Evolutionary conservation across 2,113 vertebrate genomes (phyloP).

Genomic region (Nettapus auritus): DNA sequence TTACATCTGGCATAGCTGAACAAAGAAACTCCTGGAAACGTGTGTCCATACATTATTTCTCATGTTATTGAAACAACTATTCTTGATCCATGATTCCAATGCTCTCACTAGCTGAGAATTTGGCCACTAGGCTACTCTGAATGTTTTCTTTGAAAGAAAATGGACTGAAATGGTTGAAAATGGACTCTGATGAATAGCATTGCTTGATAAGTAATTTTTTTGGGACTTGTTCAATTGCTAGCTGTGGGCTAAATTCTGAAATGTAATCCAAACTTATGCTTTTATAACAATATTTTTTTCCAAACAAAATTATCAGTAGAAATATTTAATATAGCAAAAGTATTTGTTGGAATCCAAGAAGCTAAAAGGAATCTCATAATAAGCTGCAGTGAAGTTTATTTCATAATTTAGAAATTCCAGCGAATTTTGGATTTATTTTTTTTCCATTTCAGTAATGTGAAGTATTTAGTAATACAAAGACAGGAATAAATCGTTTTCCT

Average conservation of each 20-base stretch:
- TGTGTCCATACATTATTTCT: neutral
- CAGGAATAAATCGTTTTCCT: neutral
- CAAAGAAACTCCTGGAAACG: conserved; percentile 9
- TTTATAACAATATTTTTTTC: neutral
- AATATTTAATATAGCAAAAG: neutral
- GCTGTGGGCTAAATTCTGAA: neutral
- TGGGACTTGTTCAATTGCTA: neutral
- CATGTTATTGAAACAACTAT: neutral
- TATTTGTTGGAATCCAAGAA: neutral
- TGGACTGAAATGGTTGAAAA: too few relatives aligned
- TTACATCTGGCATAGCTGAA: neutral
- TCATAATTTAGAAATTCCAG: neutral
- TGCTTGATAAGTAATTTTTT: neutral
- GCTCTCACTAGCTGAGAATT: neutral
- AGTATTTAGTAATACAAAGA: neutral
- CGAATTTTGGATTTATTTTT: neutral
- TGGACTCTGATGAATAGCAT: neutral
- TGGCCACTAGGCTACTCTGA: neutral
- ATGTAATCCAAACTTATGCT: neutral
- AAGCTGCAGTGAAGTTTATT: neutral
- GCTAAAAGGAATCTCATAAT: neutral
- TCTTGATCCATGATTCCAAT: conserved; percentile 16
- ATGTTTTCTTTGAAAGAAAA: neutral
- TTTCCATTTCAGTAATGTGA: neutral
- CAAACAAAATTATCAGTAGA: neutral